Base-by-base conservation (phyloP, 2,888 invertebrate genomes). In the Azorinus chamasolen region DNA sequence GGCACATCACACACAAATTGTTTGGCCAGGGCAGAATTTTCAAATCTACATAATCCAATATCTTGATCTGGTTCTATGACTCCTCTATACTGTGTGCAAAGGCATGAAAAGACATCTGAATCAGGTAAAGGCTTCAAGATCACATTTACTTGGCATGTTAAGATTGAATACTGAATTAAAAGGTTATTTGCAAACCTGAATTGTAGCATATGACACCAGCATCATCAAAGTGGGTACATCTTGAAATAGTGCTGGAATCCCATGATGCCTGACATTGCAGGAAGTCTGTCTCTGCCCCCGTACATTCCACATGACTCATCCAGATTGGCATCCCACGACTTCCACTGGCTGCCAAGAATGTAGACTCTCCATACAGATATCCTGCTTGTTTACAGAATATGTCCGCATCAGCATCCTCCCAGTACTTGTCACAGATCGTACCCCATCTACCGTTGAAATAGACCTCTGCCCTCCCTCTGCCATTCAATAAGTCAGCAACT, bases 231-330 rank as follows among this genome's bases (percentile, higher is more conserved):
- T 83, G 77, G 2, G 81, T 66, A 64, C 83, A 85, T 14, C 68
- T 55, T 16, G 75, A 76, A 37, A 80, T 76, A 16, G 75, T 66
- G 6, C 70, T 64, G 0, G 64, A 57, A 61, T 84, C 80, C 87
- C 85, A 89, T 0, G 83, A 75, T 8, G 86, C 86, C 10, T 77
- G 78, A 87, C 96, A 96, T 76, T 96, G 95, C 65, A 94, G 94
- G 1, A 96, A 88, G 0, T 95, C 94, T 0, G 94, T 94, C 91
- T 96, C 96, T 79, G 95, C 95, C 16, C 96, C 96, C 0, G 92
- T 88, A 88, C 96, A 96, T 43, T 94, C 94, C 0, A 96, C 93
- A 83, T 96, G 95, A 85, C 96, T 96, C 94, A 96, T 95, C 91
- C 95, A 94, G 85, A 95, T 82, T 14, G 81, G 84, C 55, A 70